Evolutionary conservation across 2,797 vertebrate genomes (phyloP), one percentile per base, ranked within the genome.

Genomic region (Esox masquinongy): DNA sequence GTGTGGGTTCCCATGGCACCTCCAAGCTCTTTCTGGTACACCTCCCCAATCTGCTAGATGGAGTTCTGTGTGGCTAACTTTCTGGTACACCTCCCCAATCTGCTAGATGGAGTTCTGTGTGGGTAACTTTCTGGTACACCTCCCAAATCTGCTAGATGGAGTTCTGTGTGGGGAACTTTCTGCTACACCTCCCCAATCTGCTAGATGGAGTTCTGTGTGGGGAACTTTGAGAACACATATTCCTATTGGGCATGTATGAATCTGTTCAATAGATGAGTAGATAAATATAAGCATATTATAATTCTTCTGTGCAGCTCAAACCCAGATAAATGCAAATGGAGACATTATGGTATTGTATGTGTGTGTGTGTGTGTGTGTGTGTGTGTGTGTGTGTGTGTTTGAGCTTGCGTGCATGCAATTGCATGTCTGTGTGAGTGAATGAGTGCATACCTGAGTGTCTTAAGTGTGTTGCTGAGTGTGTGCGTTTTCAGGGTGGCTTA

Each of bases 401-500:
- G 14, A 16, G 16, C 36, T 0, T 68, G 36, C 43, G 31, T 68
- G 17, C 9, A 0, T 39, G 5, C 36, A 31, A 31, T 1, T 24
- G 39, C 19, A 11, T 69, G 68, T 69, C 11, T 49, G 68, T 70
- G 43, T 49, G 43, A 2, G 1, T 70, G 19, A 15, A 19, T 70
- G 16, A 16, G 22, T 29, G 43, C 47, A 1, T 16, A 19, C 49
- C 12, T 51, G 47, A 19, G 19, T 70, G 24, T 70, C 3, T 70
- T 47, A 11, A 11, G 24, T 51, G 29, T 56, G 29, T 71, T 26
- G 15, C 26, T 64, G 64, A 53, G 66, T 79, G 72, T 69, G 74
- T 66, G 61, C 43, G 53, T 50, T 51, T 53, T 72, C 67, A 78
- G 83, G 82, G 82, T 85, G 75, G 80, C 85, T n/a, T 59, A 43